Conservation (phyloP, 2,113 vertebrate species). For the Phodopus roborovskii region DNA sequence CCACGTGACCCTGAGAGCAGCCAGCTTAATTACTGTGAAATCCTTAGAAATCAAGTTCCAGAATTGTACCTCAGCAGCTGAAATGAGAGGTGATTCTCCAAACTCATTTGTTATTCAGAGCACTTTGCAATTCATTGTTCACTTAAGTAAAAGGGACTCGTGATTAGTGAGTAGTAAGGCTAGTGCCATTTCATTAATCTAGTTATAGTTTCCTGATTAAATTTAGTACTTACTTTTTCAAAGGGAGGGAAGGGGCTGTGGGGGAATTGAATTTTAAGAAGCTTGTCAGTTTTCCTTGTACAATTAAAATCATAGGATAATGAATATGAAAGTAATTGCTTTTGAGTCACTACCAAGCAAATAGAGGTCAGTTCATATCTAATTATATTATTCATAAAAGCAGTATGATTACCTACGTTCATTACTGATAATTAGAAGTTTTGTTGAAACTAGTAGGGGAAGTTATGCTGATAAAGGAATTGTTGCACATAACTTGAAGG, state of each 20-base stretch:
- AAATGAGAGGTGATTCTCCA: conserved; percentile 84
- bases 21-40: conserved; percentile 92
- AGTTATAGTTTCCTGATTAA: background rate
- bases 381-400: conserved; percentile 31
- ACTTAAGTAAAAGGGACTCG: background rate
- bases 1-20: conserved; percentile 89
- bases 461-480: background rate
- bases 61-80: conserved; percentile 74
- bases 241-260: background rate
- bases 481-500: background rate
- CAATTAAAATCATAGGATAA: background rate
- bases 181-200: background rate
- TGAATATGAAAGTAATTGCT: background rate
- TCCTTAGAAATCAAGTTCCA: conserved; percentile 90
- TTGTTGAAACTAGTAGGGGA: background rate
- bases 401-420: background rate
- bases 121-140: background rate
- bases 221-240: conserved; percentile 1
- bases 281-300: background rate
- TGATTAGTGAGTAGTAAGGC: conserved; percentile 1
- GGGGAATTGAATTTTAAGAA: conserved; percentile 13
- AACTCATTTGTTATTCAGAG: background rate
- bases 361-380: background rate
- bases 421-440: background rate
- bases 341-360: background rate